Evolutionary conservation across 2,113 vertebrate species (phyloP).

Genomic region (Pseudonaja textilis): DNA sequence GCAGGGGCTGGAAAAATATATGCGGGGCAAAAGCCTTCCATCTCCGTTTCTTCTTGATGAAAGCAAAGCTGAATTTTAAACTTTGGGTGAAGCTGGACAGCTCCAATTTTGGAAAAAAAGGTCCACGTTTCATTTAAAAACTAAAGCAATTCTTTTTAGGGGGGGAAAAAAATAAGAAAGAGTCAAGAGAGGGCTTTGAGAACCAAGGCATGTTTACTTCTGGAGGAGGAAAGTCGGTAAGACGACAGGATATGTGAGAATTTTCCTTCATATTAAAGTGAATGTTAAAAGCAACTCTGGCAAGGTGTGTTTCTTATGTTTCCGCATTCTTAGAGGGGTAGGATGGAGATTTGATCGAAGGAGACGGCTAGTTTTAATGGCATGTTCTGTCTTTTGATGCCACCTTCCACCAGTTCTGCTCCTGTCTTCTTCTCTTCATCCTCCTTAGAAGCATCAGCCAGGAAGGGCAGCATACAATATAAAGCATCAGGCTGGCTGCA

Average conservation of each 20-base stretch:
- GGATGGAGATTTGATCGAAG: not conserved
- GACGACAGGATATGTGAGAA: not conserved
- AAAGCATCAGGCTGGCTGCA: not conserved
- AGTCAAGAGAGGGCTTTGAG: not conserved
- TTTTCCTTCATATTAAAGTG: not conserved
- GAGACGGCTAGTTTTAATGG: not conserved
- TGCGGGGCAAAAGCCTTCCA: constrained; percentile 72
- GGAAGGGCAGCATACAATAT: not conserved
- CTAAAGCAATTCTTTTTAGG: not conserved
- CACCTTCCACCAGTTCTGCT: not conserved
- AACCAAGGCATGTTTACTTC: not conserved
- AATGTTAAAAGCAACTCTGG: not conserved
- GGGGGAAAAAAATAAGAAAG: not conserved
- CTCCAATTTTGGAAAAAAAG: constrained; percentile 1
- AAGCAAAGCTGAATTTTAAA: constrained; percentile 44
- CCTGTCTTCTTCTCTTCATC: not conserved
- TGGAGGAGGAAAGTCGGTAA: not conserved
- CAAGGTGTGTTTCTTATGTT: not conserved
- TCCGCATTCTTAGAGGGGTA: not conserved
- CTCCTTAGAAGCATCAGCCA: not conserved
- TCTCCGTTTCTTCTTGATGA: constrained; percentile 79
- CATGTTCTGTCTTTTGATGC: not conserved
- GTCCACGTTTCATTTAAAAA: not conserved
- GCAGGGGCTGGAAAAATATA: constrained; percentile 81
- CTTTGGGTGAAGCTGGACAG: constrained; percentile 44